Evolutionary conservation across 2,888 invertebrate species (phyloP).

Genomic region (Trachelus iudaicus): DNA sequence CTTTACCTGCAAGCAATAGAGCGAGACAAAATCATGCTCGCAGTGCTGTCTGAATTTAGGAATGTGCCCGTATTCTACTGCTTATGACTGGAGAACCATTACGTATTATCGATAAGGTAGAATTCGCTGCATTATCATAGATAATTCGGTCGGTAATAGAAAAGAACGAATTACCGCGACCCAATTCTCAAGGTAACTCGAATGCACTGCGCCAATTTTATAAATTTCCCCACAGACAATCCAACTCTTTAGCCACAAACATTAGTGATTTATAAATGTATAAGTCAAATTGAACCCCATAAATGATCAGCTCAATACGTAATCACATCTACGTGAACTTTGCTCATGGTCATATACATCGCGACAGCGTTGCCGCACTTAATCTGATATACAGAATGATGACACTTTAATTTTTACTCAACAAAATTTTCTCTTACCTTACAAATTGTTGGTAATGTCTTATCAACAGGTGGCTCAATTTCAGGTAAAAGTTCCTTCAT

Average conservation of each 20-base stretch:
- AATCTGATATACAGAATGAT: neutral
- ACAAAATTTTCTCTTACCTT: slow-evolving; percentile 6
- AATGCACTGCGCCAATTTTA: neutral
- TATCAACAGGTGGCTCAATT: slow-evolving; percentile 45
- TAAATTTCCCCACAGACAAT: neutral
- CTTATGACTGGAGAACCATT: neutral
- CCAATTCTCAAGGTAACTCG: neutral
- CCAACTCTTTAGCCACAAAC: neutral
- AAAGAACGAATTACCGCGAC: neutral
- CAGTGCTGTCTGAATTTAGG: too few species aligned
- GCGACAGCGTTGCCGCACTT: neutral
- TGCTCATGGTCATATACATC: neutral
- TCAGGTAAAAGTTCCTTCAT: slow-evolving; percentile 70
- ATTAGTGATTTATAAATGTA: neutral
- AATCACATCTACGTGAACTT: neutral
- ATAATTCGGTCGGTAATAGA: neutral
- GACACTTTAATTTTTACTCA: neutral
- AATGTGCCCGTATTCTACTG: neutral
- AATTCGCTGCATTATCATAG: neutral
- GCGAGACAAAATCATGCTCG: too few species aligned
- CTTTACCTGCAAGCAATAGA: too few species aligned
- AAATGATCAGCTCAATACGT: neutral
- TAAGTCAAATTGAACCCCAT: neutral
- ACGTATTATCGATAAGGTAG: neutral
- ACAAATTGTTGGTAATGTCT: neutral